Base-by-base conservation (phyloP, 2,797 vertebrate genomes). In the Avahi laniger region DNA sequence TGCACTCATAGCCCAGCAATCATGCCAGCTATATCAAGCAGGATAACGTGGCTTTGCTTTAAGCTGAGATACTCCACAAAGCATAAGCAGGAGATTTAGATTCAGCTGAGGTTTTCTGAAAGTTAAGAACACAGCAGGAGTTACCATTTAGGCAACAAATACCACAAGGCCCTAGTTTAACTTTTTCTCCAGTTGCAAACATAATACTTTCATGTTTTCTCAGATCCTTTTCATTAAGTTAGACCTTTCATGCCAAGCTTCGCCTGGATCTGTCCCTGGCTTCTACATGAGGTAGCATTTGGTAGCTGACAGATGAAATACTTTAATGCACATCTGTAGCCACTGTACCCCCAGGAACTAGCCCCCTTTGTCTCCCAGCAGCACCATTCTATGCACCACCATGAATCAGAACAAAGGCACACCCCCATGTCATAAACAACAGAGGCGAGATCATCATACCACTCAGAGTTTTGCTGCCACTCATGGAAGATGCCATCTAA, bases 11-110 rank as follows among this genome's bases (percentile, higher is more conserved):
- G 97, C 93, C 88, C 78, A 80, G 88, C 81, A 97, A 96, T 97
- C 96, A 97, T 95, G 93, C 86, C 22, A 20, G 89, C 95, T 96
- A 93, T 18, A 28, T 92, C 79, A 95, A 96, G 97, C 30, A 96
- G 97, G 97, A 98, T 98, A 98, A 98, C 5, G 8, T 81, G 96
- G 97, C 97, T 98, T 98, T 98, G 93, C 85, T 95, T 97, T 98
- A 97, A 98, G 98, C 97, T 97, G 94, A 97, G 61, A 95, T 96
- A 97, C 96, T 98, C 95, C 97, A 96, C 94, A 95, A 90, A 97
- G 69, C 87, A 94, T 98, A 98, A 98, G 18, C 86, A 94, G 83
- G 95, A 98, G 98, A 98, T 97, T 98, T 97, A 93, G 80, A 95
- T 97, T 97, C 93, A 92, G 86, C 92, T 93, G 84, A 87, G 54